Percentiles rank a stretch among this genome's conserved stretches.
Conservation (phyloP, 2,888 invertebrate genomes). For the Hermaeophaga mercurialis region DNA sequence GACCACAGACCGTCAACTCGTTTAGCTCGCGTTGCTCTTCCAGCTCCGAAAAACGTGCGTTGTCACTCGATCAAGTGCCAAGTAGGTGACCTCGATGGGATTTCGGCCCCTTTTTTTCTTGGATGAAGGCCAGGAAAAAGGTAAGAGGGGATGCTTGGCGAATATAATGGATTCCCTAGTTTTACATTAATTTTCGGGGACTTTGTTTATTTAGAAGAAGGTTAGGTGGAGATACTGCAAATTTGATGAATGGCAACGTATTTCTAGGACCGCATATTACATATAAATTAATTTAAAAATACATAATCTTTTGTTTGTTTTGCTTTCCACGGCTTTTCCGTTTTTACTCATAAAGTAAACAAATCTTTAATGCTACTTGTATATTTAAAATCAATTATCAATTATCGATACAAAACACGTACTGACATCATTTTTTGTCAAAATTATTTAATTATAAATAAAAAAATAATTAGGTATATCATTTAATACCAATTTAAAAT, state of each 20-base stretch:
- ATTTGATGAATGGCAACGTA: conserved; percentile 16
- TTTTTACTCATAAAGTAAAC: not conserved
- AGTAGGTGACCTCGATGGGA: conserved; percentile 37
- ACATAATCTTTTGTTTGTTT: not conserved
- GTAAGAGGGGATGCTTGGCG: conserved; percentile 24
- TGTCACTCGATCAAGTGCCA: conserved; percentile 24
- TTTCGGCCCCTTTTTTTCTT: conserved; percentile 27
- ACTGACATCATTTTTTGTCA: not conserved
- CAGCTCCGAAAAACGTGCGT: conserved; percentile 18
- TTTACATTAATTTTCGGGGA: conserved; percentile 2
- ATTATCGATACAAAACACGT: too few relatives aligned
- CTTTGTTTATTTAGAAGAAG: conserved; percentile 8
- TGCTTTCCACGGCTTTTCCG: not conserved
- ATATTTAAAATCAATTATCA: too few relatives aligned
- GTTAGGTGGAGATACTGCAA: conserved; percentile 5
- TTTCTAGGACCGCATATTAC: not conserved
- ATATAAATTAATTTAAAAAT: not conserved
- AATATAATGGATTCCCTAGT: conserved; percentile 15
- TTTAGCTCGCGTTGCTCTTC: not conserved
- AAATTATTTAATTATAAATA: too few relatives aligned
- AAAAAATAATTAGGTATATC: too few relatives aligned
- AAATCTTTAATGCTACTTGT: too few relatives aligned
- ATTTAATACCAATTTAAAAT: too few relatives aligned
- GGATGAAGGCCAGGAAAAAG: conserved; percentile 31
- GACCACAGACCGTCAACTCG: conserved; percentile 12